A percentile compares a stretch with the other conserved stretches of the same genome.
These are phyloP conservation scores for Anthonomus grandis DNA, from an alignment of 1,140 invertebrate species.

Conservation along the genomic window DNA sequence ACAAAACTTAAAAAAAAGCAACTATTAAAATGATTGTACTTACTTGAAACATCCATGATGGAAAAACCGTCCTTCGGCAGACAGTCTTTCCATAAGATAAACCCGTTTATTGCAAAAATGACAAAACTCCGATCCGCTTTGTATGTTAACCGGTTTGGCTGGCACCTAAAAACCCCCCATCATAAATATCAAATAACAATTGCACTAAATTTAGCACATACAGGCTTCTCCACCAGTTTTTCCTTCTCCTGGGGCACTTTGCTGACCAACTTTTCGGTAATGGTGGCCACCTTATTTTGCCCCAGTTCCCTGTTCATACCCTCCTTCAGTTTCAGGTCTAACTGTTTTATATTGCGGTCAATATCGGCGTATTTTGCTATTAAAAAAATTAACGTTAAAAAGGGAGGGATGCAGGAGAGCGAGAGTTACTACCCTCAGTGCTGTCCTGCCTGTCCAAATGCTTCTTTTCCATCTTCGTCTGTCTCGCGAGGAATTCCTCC, in stretches of 20 bases:
- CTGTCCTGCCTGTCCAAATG: constrained; percentile 57
- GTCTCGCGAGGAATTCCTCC: constrained; percentile 79
- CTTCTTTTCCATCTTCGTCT: constrained; percentile 70
- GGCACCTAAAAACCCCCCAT: constrained; percentile 34
- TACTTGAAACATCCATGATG: constrained; percentile 81
- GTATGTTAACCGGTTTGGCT: constrained; percentile 48
- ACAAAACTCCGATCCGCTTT: constrained; percentile 73
- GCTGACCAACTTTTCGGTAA: constrained; percentile 76
- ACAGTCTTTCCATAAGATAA: constrained; percentile 84
- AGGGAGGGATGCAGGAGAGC: no score
- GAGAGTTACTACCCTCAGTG: constrained; percentile 58
- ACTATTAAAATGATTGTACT: not conserved
- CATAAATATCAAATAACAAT: constrained; percentile 9
- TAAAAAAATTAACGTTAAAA: constrained; percentile 10
- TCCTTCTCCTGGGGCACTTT: constrained; percentile 59
- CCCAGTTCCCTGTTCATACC: constrained; percentile 69
- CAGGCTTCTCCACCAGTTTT: constrained; percentile 58
- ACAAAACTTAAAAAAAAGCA: not conserved
- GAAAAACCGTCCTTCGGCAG: constrained; percentile 82
- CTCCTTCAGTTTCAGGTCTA: constrained; percentile 79
- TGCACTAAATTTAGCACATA: constrained; percentile 48
- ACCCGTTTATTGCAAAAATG: constrained; percentile 85
- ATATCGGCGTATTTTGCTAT: constrained; percentile 67
- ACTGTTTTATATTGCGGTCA: constrained; percentile 74
- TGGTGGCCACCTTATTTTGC: constrained; percentile 81